Evolutionary conservation across 2,797 vertebrate genomes (phyloP).

Genomic region (Arremon brunneinucha): DNA sequence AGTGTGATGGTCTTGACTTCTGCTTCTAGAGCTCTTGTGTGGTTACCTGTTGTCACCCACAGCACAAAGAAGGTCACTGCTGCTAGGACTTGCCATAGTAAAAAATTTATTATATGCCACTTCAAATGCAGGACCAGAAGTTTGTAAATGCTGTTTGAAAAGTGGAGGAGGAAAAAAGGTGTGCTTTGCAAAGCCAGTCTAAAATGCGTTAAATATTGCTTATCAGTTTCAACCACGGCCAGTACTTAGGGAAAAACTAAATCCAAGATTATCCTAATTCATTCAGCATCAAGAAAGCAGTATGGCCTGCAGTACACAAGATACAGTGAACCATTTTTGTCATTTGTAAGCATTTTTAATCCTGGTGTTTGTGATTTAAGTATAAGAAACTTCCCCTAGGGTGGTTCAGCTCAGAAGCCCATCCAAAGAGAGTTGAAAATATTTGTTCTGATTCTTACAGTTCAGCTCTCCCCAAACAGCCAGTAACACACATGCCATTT

Average conservation of each 20-base stretch:
- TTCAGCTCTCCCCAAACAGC: conserved; percentile 25
- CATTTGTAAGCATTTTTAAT: conserved; percentile 62
- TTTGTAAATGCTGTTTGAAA: neutral
- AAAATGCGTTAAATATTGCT: neutral
- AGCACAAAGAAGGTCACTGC: neutral
- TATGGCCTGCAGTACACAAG: conserved; percentile 48
- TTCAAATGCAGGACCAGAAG: neutral
- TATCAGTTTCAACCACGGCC: neutral
- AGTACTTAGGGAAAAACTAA: conserved; percentile 22
- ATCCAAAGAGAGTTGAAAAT: conserved; percentile 34
- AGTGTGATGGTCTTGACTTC: neutral
- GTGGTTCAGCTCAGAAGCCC: conserved; percentile 15
- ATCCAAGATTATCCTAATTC: conserved; percentile 55
- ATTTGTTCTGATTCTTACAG: conserved; percentile 18
- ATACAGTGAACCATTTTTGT: conserved; percentile 66
- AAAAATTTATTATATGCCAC: neutral
- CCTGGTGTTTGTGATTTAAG: conserved; percentile 57
- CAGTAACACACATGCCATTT: conserved; percentile 24
- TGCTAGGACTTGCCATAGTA: neutral
- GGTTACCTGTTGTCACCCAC: neutral
- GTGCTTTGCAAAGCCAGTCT: neutral
- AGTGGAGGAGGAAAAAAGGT: neutral
- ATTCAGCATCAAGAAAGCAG: conserved; percentile 24
- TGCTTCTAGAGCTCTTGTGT: neutral
- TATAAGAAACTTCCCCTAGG: conserved; percentile 39